These are phyloP conservation scores for Picathartes gymnocephalus DNA, from an alignment of 2,113 vertebrate species.

Conservation along the genomic window DNA sequence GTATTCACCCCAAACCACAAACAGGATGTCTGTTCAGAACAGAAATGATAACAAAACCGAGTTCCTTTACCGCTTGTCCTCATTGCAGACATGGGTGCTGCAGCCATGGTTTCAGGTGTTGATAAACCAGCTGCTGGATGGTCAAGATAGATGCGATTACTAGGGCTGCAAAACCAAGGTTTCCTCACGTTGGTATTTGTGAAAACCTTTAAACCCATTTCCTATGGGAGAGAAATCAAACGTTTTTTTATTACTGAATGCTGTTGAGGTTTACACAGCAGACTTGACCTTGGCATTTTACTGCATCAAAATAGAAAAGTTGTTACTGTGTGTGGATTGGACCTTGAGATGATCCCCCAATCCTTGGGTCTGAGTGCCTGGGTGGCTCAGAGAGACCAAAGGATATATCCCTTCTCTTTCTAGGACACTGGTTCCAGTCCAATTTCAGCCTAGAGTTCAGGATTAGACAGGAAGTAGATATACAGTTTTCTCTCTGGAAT, in stretches of 20 bases:
- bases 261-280: background rate
- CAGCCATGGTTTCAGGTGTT: rapidly evolving
- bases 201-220: slow-evolving; percentile 62
- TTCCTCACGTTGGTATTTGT: slow-evolving; percentile 55
- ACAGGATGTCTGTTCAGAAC: background rate
- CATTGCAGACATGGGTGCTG: background rate
- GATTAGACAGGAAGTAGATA: background rate
- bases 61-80: background rate
- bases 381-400: background rate
- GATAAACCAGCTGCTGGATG: rapidly evolving
- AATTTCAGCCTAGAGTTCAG: background rate
- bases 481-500: background rate
- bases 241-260: background rate
- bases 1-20: background rate
- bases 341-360: background rate
- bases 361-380: background rate
- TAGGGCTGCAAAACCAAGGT: background rate
- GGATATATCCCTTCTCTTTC: background rate
- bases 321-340: background rate
- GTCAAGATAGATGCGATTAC: rapidly evolving
- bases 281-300: background rate
- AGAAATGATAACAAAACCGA: background rate
- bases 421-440: background rate
- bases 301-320: background rate
- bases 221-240: slow-evolving; percentile 12